Percentiles rank a stretch among this genome's conserved stretches.
Evolutionary conservation across 2,888 invertebrate genomes (phyloP).

Genomic region (Rhorus exstirpatorius): DNA sequence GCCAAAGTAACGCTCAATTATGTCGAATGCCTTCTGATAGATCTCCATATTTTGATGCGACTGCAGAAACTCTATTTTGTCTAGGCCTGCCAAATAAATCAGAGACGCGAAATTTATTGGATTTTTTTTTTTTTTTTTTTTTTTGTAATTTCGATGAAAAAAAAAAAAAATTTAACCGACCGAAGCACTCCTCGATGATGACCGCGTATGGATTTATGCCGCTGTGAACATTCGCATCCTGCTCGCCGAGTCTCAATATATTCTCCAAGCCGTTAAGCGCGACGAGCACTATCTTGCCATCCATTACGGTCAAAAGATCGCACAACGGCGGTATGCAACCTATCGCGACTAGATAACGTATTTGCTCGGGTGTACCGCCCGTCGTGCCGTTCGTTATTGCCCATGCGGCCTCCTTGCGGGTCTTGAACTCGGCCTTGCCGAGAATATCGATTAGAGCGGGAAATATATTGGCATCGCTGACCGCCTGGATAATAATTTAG

Average conservation of each 20-base stretch:
- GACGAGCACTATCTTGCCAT: slow-evolving; percentile 97
- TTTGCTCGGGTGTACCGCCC: slow-evolving; percentile 97
- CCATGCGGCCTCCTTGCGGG: slow-evolving; percentile 98
- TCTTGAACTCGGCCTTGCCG: slow-evolving; percentile 96
- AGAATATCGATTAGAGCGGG: slow-evolving; percentile 96
- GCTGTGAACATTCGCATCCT: slow-evolving; percentile 89
- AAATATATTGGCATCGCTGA: slow-evolving; percentile 97
- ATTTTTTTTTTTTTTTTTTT: neutral
- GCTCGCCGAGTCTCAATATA: slow-evolving; percentile 96
- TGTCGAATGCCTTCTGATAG: slow-evolving; percentile 98
- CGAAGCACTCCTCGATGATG: slow-evolving; percentile 97
- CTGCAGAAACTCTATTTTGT: slow-evolving; percentile 99
- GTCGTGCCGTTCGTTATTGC: slow-evolving; percentile 99
- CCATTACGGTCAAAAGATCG: slow-evolving; percentile 96
- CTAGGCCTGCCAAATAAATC: slow-evolving; percentile 90
- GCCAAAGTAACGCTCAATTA: slow-evolving; percentile 98
- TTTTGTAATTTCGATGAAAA: neutral
- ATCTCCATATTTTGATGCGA: slow-evolving; percentile 98
- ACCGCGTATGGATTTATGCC: slow-evolving; percentile 96
- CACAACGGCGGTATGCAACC: slow-evolving; percentile 97
- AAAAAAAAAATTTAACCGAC: slow-evolving; percentile 86
- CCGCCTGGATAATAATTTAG: slow-evolving; percentile 89
- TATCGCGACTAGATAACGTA: slow-evolving; percentile 91
- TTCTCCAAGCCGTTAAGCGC: slow-evolving; percentile 98
- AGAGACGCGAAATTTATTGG: neutral